These are phyloP conservation scores for Chloropsis cyanopogon DNA, from an alignment of 2,113 vertebrate species.

Conservation along the genomic window DNA sequence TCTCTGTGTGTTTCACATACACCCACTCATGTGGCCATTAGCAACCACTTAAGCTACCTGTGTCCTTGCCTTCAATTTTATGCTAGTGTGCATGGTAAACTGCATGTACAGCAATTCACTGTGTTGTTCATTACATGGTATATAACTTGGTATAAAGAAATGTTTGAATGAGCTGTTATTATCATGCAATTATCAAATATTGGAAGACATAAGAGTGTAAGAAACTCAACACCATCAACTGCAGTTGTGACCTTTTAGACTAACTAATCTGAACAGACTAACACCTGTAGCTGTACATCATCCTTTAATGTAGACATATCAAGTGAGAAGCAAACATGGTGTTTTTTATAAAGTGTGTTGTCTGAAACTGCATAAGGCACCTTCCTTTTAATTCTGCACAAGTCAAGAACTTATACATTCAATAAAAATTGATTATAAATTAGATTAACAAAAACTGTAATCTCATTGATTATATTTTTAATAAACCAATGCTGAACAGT, in stretches of 20 bases:
- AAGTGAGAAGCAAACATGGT: not conserved
- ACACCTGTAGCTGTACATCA: slow-evolving; percentile 72
- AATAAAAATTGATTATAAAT: not conserved
- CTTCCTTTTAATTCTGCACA: not conserved
- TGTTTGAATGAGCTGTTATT: slow-evolving; percentile 39
- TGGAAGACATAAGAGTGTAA: slow-evolving; percentile 47
- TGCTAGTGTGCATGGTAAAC: not conserved
- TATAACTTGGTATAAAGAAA: not conserved
- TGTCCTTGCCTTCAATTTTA: not conserved
- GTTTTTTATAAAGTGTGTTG: not conserved
- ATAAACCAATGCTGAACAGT: not conserved
- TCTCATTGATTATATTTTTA: not conserved
- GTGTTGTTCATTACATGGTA: not conserved
- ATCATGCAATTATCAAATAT: slow-evolving; percentile 59
- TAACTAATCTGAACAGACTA: slow-evolving; percentile 52
- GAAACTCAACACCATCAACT: slow-evolving; percentile 69
- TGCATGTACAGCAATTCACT: not conserved
- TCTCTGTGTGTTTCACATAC: not conserved
- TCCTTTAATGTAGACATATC: slow-evolving; percentile 14
- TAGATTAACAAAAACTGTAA: not conserved
- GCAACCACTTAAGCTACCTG: not conserved
- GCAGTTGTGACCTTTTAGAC: slow-evolving; percentile 70
- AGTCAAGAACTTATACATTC: not conserved
- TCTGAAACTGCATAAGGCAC: not conserved
- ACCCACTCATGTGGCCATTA: not conserved